Percentiles rank a stretch among this genome's conserved stretches.
Conservation (phyloP, 2,113 vertebrate species). For the Syngnathus typhle region DNA sequence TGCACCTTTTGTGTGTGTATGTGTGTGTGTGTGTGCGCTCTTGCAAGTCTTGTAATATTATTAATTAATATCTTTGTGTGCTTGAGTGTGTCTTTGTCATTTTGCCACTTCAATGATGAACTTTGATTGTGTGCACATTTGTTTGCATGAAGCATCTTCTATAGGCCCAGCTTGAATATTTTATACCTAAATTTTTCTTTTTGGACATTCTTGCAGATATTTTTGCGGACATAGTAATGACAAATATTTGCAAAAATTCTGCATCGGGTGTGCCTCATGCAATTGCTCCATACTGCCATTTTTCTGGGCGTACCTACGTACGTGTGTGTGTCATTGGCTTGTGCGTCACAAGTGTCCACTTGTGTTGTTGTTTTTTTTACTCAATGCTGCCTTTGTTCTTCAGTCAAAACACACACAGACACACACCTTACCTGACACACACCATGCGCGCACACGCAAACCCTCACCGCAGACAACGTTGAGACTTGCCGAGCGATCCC, state of each 20-base stretch:
- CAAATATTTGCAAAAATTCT: not conserved
- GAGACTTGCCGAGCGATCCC: slow-evolving; percentile 25
- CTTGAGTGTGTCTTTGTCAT: too few relatives aligned
- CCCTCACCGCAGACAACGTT: slow-evolving; percentile 18
- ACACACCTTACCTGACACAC: slow-evolving; percentile 19
- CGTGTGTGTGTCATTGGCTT: not conserved
- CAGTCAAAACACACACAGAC: slow-evolving; percentile 23
- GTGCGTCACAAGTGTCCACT: slow-evolving; percentile 19
- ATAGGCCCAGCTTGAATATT: slow-evolving; percentile 16
- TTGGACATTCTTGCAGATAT: not conserved
- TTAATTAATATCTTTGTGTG: too few relatives aligned
- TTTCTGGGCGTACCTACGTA: too few relatives aligned
- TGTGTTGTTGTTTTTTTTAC: slow-evolving; percentile 35
- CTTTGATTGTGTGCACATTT: not conserved
- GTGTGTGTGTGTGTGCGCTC: not conserved
- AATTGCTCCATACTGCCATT: not conserved
- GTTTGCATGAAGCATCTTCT: not conserved
- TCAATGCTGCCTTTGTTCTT: slow-evolving; percentile 29
- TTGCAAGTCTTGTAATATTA: too few relatives aligned
- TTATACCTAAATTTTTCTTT: slow-evolving; percentile 12
- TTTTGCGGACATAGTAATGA: not conserved
- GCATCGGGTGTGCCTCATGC: not conserved
- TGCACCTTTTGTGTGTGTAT: not conserved
- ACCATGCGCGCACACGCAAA: not conserved
- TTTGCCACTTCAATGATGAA: too few relatives aligned